These are phyloP conservation scores for Serripes groenlandicus DNA, from an alignment of 2,888 invertebrate genomes.

Conservation along the genomic window DNA sequence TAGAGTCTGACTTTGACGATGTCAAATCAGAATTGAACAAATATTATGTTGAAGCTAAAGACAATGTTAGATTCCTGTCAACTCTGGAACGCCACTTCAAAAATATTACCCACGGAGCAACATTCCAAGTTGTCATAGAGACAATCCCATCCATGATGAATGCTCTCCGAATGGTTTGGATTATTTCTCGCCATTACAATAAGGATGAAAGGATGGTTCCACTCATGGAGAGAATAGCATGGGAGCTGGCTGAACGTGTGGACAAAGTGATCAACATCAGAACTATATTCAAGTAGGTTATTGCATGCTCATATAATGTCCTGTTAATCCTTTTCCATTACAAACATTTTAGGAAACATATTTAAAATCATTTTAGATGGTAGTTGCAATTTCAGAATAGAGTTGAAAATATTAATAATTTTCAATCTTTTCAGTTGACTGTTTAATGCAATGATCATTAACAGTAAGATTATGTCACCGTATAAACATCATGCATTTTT, in stretches of 20 bases:
- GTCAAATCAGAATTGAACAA: constrained; percentile 90
- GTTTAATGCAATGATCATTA: too few relatives aligned
- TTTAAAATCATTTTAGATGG: too few relatives aligned
- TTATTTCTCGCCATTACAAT: constrained; percentile 94
- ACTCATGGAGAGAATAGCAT: constrained; percentile 93
- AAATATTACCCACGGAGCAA: constrained; percentile 91
- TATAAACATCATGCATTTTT: too few relatives aligned
- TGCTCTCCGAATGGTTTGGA: constrained; percentile 96
- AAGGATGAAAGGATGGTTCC: constrained; percentile 95
- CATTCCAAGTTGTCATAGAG: constrained; percentile 91
- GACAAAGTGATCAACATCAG: constrained; percentile 91
- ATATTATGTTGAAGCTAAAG: constrained; percentile 91
- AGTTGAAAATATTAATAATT: too few relatives aligned
- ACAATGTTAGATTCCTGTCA: constrained; percentile 92
- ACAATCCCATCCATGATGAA: constrained; percentile 93
- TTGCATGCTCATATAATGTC: too few relatives aligned
- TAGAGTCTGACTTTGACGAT: constrained; percentile 89
- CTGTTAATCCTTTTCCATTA: too few relatives aligned
- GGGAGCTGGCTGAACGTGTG: constrained; percentile 93
- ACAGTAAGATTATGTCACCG: too few relatives aligned
- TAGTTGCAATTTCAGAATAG: too few relatives aligned
- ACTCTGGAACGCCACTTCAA: constrained; percentile 92
- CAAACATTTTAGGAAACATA: too few relatives aligned
- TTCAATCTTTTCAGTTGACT: too few relatives aligned
- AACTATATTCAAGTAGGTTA: constrained; percentile 92